A percentile compares a stretch with the other conserved stretches of the same genome.
Conservation (phyloP, 1,140 invertebrate species). For the Anastatus disparis region DNA sequence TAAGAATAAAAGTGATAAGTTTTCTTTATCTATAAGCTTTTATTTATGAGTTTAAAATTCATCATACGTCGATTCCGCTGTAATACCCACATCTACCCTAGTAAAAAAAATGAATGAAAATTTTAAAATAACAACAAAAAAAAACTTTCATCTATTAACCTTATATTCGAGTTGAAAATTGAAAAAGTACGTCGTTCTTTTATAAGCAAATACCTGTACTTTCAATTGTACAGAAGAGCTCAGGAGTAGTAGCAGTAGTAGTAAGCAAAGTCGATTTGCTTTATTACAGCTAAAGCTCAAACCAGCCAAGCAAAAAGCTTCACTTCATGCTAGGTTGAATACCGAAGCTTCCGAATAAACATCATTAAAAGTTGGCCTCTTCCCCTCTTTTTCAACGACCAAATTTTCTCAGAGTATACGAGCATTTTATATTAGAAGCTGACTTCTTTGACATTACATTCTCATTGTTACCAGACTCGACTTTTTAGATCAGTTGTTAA, state of each 20-base stretch:
- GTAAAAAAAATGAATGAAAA: not conserved
- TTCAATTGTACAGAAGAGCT: not conserved
- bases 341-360: slow-evolving; percentile 14
- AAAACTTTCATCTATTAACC: not conserved
- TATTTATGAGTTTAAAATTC: too few species aligned
- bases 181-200: not conserved
- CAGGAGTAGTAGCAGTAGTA: not conserved
- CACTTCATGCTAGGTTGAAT: not conserved
- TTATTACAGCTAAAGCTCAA: slow-evolving; percentile 16
- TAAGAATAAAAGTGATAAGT: too few species aligned
- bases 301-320: not conserved
- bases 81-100: too few species aligned
- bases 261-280: slow-evolving; percentile 9
- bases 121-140: not conserved
- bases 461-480: too few species aligned
- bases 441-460: too few species aligned
- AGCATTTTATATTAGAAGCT: too few species aligned
- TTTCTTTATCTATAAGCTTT: too few species aligned
- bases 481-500: too few species aligned
- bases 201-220: not conserved
- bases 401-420: too few species aligned
- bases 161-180: slow-evolving; percentile 12
- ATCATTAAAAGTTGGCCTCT: slow-evolving; percentile 19
- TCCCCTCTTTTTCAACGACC: too few species aligned
- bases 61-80: too few species aligned